Conservation (phyloP, 2,888 invertebrate species). For the Leucophora obtusa region DNA sequence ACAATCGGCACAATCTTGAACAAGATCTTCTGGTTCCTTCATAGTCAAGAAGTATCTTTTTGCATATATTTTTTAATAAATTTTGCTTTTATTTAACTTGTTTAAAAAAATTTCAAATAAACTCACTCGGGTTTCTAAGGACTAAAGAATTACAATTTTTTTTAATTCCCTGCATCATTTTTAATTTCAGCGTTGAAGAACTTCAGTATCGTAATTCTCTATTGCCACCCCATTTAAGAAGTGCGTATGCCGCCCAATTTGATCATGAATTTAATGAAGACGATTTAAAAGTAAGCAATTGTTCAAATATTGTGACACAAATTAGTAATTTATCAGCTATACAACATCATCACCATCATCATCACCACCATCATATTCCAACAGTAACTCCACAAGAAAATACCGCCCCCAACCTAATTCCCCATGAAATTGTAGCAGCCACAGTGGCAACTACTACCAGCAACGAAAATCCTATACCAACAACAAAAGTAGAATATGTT, state of each 20-base stretch:
- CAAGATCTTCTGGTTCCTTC: no score
- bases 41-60: no score
- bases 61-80: no score
- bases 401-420: slow-evolving; percentile 12
- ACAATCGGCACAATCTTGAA: no score
- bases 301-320: slow-evolving; percentile 27
- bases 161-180: background rate
- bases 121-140: no score
- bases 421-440: slow-evolving; percentile 20
- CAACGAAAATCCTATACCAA: slow-evolving; percentile 30
- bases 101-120: no score
- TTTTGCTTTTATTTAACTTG: no score
- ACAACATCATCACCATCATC: slow-evolving; percentile 42
- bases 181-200: slow-evolving; percentile 81
- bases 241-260: slow-evolving; percentile 90
- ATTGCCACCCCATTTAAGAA: slow-evolving; percentile 90
- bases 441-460: slow-evolving; percentile 29
- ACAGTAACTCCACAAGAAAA: slow-evolving; percentile 11
- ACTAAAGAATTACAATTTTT: no score
- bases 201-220: slow-evolving; percentile 89
- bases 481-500: slow-evolving; percentile 42
- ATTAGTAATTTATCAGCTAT: slow-evolving; percentile 23
- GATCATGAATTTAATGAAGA: slow-evolving; percentile 84
- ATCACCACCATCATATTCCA: slow-evolving; percentile 12
- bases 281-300: slow-evolving; percentile 82